Evolutionary conservation across 2,888 invertebrate species (phyloP).

Genomic region (Nycteola revayana): DNA sequence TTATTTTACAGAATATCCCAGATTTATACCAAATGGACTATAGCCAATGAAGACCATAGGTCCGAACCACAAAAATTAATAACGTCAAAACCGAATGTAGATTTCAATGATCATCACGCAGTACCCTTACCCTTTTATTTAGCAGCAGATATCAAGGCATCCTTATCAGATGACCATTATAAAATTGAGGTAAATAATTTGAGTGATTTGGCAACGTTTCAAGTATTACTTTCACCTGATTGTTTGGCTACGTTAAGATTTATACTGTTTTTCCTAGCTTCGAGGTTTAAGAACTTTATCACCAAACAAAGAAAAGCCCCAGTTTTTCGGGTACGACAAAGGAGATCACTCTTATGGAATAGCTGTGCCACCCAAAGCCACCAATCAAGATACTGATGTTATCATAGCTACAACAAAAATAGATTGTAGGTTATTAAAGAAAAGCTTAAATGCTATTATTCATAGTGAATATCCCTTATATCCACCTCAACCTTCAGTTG

Average conservation of each 20-base stretch:
- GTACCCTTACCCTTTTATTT: constrained; percentile 35
- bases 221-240: no score
- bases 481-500: constrained; percentile 42
- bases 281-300: constrained; percentile 44
- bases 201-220: no score
- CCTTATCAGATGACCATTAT: constrained; percentile 47
- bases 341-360: constrained; percentile 43
- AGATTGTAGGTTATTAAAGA: constrained; percentile 48
- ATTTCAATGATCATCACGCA: constrained; percentile 53
- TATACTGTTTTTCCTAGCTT: constrained; percentile 37
- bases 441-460: constrained; percentile 45
- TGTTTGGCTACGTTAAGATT: no score
- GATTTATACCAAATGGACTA: constrained; percentile 55
- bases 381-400: constrained; percentile 42
- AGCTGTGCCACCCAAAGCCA: constrained; percentile 21
- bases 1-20: constrained; percentile 48
- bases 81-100: constrained; percentile 21
- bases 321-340: constrained; percentile 55
- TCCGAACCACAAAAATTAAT: constrained; percentile 38
- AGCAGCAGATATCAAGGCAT: constrained; percentile 34
- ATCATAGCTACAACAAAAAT: constrained; percentile 61
- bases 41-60: constrained; percentile 42
- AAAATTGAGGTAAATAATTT: constrained; percentile 47
- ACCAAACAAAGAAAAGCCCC: constrained; percentile 15
- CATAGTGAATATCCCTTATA: constrained; percentile 60